Base-by-base conservation (phyloP, 2,888 invertebrate genomes). In the Cheilosia variabilis region DNA sequence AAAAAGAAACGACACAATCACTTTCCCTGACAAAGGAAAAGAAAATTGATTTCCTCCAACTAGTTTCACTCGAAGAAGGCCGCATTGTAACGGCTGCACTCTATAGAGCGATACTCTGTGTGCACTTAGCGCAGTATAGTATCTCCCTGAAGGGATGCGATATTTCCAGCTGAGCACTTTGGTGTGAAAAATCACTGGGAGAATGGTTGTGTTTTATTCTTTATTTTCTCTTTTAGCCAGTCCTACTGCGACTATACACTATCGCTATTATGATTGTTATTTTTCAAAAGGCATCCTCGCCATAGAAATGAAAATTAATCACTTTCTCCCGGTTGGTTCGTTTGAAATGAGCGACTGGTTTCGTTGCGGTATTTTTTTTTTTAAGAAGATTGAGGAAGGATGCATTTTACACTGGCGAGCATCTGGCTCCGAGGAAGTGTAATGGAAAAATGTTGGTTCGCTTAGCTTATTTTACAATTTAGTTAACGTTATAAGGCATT, bases 231-330 rank as follows among this genome's bases (percentile, higher is more conserved):
- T 62, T 31, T 24, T 57, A 37, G 34, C 34, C 65, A 37, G 55
- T 47, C 71, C 55, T 55, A 63, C 68, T 57, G 41, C 73, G 69
- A 71, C 68, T 84, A 22, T 22, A 63, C 71, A 71, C 63, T 84
- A 63, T 80, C 53, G 80, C 71, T 71, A 47, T 80, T 79, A 76
- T 79, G 80, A 71, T 76, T 84, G 69, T 65, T 55, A 53, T 69
- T 75, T 60, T 66, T 55, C 47, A 52, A 63, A 76, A 71, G 80
- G 80, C 71, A 53, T 71, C 41, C 60, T 55, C 55, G 75, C 75
- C 75, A 62, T 84, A 80, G 71, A 81, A 81, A 86, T 72, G 81
- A 81, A 62, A 81, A 86, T 81, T 86, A 81, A 81, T 86, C 86
- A 81, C 72, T 77, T 81, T 77, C 76, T 19, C 62, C 77, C 66